Conservation (phyloP, 2,888 invertebrate genomes). For the Polymixis flavicincta region DNA sequence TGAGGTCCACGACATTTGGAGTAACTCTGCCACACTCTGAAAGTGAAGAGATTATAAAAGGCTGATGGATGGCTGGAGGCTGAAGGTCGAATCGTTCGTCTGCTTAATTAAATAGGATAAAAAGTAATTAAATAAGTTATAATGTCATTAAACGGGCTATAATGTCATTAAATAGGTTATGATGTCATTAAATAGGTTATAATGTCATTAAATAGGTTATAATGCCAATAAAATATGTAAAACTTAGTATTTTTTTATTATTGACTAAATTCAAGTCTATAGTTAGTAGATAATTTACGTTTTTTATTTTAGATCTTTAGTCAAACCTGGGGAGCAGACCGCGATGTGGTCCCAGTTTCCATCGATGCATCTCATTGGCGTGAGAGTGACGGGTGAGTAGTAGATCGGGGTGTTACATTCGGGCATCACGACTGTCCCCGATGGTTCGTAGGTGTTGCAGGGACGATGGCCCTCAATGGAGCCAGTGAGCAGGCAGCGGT, state of each 20-base stretch:
- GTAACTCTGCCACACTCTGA: slow-evolving; percentile 59
- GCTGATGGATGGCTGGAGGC: no score
- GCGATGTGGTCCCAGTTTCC: slow-evolving; percentile 76
- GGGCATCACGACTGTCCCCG: slow-evolving; percentile 72
- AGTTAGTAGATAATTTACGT: no score
- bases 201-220: no score
- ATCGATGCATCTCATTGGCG: slow-evolving; percentile 75
- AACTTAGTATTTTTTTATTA: no score
- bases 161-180: no score
- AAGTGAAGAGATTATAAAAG: neutral
- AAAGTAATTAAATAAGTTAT: no score
- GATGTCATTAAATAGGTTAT: no score
- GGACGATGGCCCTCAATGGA: slow-evolving; percentile 62
- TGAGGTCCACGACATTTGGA: slow-evolving; percentile 73
- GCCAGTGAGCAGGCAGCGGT: slow-evolving; percentile 69
- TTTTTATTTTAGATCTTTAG: slow-evolving; percentile 52
- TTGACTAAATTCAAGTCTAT: no score
- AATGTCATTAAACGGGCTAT: no score
- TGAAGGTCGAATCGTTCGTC: no score
- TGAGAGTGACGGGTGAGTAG: slow-evolving; percentile 65
- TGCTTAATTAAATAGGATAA: no score
- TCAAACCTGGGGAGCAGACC: slow-evolving; percentile 77
- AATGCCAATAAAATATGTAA: no score
- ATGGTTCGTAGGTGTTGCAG: slow-evolving; percentile 72
- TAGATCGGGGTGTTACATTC: slow-evolving; percentile 76